phyloP scores from a whole-genome alignment of 1,140 invertebrate species.

The Triops longicaudatus region DNA sequence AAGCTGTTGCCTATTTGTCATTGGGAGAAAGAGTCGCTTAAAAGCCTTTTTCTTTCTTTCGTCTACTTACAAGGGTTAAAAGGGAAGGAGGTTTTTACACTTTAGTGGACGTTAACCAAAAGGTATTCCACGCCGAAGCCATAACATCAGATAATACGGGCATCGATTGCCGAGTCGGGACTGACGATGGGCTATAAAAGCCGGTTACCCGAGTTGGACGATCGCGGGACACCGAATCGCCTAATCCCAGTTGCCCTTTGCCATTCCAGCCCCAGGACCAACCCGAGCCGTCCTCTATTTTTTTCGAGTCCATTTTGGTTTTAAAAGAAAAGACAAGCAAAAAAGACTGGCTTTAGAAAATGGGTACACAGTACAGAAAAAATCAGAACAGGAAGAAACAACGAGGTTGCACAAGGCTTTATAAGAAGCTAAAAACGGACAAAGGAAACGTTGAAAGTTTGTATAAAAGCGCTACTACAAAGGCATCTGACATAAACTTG shows the following conservation, averaged over 20 bases:
- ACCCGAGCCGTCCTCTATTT: conserved; percentile 22
- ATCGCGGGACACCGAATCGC: conserved; percentile 23
- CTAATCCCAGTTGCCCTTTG: conserved; percentile 24
- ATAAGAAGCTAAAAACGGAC: too few species aligned
- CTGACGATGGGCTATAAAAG: conserved; percentile 14
- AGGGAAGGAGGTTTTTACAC: background rate
- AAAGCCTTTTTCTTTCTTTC: background rate
- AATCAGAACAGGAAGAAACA: background rate
- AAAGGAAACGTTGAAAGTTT: too few species aligned
- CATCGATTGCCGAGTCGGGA: conserved; percentile 5
- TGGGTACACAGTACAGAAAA: conserved; percentile 1
- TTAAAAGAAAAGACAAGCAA: background rate
- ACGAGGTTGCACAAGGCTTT: background rate
- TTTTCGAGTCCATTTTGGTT: background rate
- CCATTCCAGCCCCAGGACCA: conserved; percentile 28
- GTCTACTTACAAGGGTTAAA: background rate
- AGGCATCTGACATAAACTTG: too few species aligned
- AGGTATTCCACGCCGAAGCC: background rate
- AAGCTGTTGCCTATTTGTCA: conserved; percentile 5
- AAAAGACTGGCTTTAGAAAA: conserved; percentile 16
- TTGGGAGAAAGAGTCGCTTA: background rate
- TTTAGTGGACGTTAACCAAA: background rate
- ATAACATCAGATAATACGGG: conserved; percentile 7
- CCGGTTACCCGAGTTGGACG: conserved; percentile 13
- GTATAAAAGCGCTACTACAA: too few species aligned